Conservation (phyloP, 2,113 vertebrate genomes). For the Melanotaenia duboulayi region DNA sequence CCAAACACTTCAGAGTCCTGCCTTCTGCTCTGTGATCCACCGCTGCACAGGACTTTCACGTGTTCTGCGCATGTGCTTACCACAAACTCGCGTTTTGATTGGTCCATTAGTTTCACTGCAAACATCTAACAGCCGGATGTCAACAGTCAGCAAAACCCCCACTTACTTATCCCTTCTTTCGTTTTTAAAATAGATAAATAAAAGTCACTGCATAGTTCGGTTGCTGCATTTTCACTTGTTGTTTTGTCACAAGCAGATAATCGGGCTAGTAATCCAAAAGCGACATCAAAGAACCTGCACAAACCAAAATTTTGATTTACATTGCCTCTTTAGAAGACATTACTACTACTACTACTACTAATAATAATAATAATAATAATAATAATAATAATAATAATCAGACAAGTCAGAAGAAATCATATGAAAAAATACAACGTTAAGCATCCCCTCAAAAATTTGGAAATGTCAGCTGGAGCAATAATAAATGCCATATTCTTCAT, state of each 20-base stretch:
- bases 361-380: too few species aligned
- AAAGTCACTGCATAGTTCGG: background rate
- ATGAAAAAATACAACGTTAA: too few species aligned
- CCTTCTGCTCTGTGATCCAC: background rate
- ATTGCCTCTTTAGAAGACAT: too few species aligned
- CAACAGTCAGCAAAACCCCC: background rate
- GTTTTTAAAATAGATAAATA: too few species aligned
- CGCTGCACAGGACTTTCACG: background rate
- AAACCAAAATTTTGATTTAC: background rate
- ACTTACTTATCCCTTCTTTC: too few species aligned
- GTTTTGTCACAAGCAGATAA: too few species aligned
- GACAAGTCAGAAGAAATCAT: too few species aligned
- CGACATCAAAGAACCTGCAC: background rate
- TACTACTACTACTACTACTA: too few species aligned
- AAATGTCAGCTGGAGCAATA: background rate
- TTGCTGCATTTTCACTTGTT: background rate
- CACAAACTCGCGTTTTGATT: constrained; percentile 18
- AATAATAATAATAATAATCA: too few species aligned
- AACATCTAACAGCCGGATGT: background rate
- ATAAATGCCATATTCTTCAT: background rate
- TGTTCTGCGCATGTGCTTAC: constrained; percentile 48
- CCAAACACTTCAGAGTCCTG: constrained; percentile 12
- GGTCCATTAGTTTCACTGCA: constrained; percentile 6
- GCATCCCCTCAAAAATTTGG: background rate
- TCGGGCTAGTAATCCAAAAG: background rate